Percentiles rank a stretch among this genome's conserved stretches.
phyloP scores from a whole-genome alignment of 1,140 invertebrate species.

The Helicoverpa zea region DNA sequence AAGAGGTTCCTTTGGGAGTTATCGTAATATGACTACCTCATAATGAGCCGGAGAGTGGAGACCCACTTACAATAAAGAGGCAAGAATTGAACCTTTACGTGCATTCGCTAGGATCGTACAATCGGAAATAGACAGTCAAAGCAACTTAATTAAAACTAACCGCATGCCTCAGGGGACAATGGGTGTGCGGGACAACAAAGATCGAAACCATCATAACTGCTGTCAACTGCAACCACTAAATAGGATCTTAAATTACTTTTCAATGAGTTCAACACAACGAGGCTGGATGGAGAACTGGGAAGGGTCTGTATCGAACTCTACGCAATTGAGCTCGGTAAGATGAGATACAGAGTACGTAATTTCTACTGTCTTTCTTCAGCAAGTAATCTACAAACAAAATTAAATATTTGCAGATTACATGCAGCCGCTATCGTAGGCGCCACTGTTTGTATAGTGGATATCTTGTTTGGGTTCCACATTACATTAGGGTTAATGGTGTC shows the following conservation, averaged over 20 bases:
- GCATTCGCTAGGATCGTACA: slow-evolving; percentile 48
- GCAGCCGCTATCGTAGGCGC: background rate
- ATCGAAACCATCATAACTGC: slow-evolving; percentile 67
- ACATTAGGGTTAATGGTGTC: background rate
- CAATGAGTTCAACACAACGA: slow-evolving; percentile 48
- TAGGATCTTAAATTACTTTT: slow-evolving; percentile 68
- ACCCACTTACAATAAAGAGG: slow-evolving; percentile 60
- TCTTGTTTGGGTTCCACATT: background rate
- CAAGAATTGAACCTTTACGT: slow-evolving; percentile 46
- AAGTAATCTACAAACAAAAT: background rate
- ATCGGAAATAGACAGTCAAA: slow-evolving; percentile 70
- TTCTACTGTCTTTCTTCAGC: background rate
- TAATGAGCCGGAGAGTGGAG: slow-evolving; percentile 63
- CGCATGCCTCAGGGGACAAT: slow-evolving; percentile 67
- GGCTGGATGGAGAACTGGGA: slow-evolving; percentile 10
- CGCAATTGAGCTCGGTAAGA: background rate
- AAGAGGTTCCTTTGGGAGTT: slow-evolving; percentile 60
- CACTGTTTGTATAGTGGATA: background rate
- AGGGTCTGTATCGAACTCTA: background rate
- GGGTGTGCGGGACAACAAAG: slow-evolving; percentile 70
- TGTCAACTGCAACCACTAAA: slow-evolving; percentile 68
- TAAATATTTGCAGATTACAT: slow-evolving; percentile 14
- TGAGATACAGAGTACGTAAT: background rate
- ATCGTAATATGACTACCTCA: slow-evolving; percentile 59
- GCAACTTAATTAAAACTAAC: slow-evolving; percentile 77